phyloP scores from a whole-genome alignment of 2,888 invertebrate species.

The Ectobius pallidus region DNA sequence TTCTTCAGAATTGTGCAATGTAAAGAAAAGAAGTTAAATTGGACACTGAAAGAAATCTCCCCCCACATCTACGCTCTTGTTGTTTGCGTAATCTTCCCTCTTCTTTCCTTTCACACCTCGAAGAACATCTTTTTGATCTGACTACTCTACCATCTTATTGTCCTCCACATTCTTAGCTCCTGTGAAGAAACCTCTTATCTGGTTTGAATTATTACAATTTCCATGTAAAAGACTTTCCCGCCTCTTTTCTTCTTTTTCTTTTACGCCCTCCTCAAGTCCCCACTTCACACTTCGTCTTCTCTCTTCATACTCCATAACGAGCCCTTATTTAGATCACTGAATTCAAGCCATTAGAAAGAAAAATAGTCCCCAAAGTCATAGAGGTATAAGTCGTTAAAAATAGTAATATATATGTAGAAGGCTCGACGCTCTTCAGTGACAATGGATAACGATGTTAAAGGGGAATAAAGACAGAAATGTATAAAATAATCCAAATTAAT shows the following conservation, averaged over 20 bases:
- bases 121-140: neutral
- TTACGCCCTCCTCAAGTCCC: neutral
- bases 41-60: neutral
- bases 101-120: neutral
- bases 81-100: no score
- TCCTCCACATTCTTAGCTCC: neutral
- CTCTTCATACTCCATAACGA: neutral
- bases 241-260: neutral
- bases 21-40: neutral
- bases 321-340: neutral
- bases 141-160: neutral
- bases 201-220: conserved; percentile 6
- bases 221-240: neutral
- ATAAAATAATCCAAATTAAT: conserved; percentile 6
- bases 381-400: neutral
- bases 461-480: neutral
- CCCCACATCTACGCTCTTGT: no score
- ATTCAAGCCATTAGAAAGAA: neutral
- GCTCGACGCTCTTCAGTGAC: neutral
- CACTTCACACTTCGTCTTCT: neutral
- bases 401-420: neutral
- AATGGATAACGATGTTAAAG: neutral
- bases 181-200: neutral
- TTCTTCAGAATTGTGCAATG: no score
- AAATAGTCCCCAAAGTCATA: neutral